These are phyloP conservation scores for Oncorhynchus nerka DNA, from an alignment of 2,113 vertebrate species.

Conservation along the genomic window DNA sequence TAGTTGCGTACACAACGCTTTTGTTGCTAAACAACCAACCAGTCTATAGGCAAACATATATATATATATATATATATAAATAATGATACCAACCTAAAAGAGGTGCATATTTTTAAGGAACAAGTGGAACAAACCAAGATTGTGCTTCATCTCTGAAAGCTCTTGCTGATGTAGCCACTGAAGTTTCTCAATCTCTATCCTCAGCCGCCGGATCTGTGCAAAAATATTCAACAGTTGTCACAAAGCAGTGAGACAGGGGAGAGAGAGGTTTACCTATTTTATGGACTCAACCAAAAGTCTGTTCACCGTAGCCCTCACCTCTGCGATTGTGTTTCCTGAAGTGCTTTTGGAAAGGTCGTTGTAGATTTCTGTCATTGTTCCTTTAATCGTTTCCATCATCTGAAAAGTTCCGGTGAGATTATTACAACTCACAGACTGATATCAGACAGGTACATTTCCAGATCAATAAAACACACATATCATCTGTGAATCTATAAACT, in stretches of 20 bases:
- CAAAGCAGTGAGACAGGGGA: too few species aligned
- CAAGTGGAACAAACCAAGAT: conserved; percentile 79
- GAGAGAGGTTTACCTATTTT: neutral
- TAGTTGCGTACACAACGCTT: too few species aligned
- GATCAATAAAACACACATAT: too few species aligned
- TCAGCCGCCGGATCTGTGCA: conserved; percentile 87
- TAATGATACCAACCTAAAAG: neutral
- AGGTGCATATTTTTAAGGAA: neutral
- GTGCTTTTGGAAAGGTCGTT: conserved; percentile 96
- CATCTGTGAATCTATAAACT: neutral
- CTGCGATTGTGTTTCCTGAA: conserved; percentile 93
- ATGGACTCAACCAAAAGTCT: neutral
- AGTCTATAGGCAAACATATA: neutral
- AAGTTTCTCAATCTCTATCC: conserved; percentile 97
- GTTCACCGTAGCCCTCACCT: conserved; percentile 72
- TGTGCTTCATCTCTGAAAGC: conserved; percentile 97
- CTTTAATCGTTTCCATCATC: conserved; percentile 99
- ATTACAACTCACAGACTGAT: neutral
- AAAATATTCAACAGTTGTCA: neutral
- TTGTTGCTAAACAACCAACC: too few species aligned
- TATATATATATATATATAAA: neutral
- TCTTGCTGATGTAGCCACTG: conserved; percentile 98
- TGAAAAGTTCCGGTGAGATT: conserved; percentile 59
- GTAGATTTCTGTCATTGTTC: conserved; percentile 98
- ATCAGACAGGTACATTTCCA: too few species aligned